Evolutionary conservation across 2,888 invertebrate species (phyloP).

Genomic region (Sceliomorpha sp.): DNA sequence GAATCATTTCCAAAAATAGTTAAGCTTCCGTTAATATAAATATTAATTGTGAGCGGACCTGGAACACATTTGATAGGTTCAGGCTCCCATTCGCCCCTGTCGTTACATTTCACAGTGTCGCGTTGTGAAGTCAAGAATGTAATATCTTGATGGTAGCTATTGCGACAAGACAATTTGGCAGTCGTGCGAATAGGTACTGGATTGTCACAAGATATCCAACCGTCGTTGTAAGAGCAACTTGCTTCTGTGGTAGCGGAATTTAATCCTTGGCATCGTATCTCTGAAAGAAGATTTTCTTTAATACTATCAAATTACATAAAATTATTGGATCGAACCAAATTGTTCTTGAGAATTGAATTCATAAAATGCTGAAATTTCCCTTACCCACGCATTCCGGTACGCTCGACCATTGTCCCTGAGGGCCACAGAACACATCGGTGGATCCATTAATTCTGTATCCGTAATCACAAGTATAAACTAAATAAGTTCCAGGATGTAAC

Average conservation of each 20-base stretch:
- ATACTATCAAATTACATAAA: conserved; percentile 3
- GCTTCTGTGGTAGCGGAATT: conserved; percentile 63
- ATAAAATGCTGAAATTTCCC: conserved; percentile 11
- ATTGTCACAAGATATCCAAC: conserved; percentile 62
- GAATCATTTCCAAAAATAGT: conserved; percentile 17
- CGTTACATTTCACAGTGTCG: conserved; percentile 65
- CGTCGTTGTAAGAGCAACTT: conserved; percentile 57
- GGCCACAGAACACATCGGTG: conserved; percentile 64
- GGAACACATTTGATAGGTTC: conserved; percentile 73
- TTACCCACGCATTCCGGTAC: conserved; percentile 69
- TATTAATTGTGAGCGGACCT: conserved; percentile 72
- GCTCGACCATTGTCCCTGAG: conserved; percentile 65
- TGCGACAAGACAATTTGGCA: conserved; percentile 64
- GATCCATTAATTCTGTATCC: conserved; percentile 64
- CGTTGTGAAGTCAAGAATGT: conserved; percentile 53
- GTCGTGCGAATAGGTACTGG: conserved; percentile 62
- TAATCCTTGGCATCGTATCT: conserved; percentile 67
- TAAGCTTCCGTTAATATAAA: conserved; percentile 60
- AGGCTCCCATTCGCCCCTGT: conserved; percentile 71
- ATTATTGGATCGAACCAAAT: not conserved
- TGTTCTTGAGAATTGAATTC: not conserved
- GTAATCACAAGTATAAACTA: conserved; percentile 69
- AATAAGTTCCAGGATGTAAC: conserved; percentile 64
- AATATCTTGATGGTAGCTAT: conserved; percentile 65
- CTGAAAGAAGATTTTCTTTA: conserved; percentile 55